Base-by-base conservation (phyloP, 2,797 vertebrate genomes). In the Myoxocephalus aenaeus region DNA sequence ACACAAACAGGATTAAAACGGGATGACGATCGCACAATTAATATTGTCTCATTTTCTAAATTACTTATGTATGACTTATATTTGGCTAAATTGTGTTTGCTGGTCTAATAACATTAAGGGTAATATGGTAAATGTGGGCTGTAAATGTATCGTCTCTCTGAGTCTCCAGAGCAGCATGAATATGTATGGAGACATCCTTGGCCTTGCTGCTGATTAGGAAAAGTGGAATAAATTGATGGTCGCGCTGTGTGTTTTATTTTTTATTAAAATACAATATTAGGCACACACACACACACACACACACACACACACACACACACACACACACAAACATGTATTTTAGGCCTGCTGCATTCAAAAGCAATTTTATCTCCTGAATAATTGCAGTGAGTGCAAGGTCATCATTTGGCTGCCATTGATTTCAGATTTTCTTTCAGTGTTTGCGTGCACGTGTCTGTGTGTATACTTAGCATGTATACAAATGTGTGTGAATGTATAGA, bases 211-310 rank as follows among this genome's bases (percentile, higher is more conserved):
- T 94, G 92, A 94, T 94, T 90, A 92, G 88, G 73, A 88, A 78
- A 89, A 92, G 86, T 86, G 80, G 89, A 93, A 92, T 92, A 93
- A 86, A 92, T 93, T 92, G 88, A 85, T 84, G 82, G 63, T 57
- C 25, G 56, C 54, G 67, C 62, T 88, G 77, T 79, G 72, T 87
- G 66, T 78, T 75, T 81, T 86, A 8, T 8, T 77, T 59, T 87
- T 73, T 53, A 65, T 53, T 13, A 63, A 82, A 89, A 87, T 74
- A 76, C 65, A 87, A 83, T 83, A 87, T 81, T 72, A 84, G 77
- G 54, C 40, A 34, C 38, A 32, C 70, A 73, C 53, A 63, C 48
- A 62, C 38, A 32, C 29, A 25, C 25, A 53, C 32, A 27, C 56
- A 54, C 44, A 2, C 56, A 32, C 56, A 58, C 32, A 58, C 36